These are phyloP conservation scores for Hippasteria phrygiana DNA, from an alignment of 53 echinoderm and acorn worm species.

Conservation along the genomic window DNA sequence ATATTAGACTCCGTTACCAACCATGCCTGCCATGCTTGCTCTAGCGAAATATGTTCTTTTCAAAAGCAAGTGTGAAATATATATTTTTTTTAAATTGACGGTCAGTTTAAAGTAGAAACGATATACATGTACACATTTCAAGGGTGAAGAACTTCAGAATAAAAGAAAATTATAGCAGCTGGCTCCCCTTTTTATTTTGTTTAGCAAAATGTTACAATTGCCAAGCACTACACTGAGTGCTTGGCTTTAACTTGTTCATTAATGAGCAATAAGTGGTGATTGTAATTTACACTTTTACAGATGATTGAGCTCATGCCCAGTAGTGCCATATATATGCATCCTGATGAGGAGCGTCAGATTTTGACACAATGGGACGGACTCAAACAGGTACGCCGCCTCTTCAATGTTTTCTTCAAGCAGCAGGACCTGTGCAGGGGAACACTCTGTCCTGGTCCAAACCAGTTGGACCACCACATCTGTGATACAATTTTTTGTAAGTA, in stretches of 20 bases:
- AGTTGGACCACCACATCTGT: conserved; percentile 3
- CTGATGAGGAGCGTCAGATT: conserved; percentile 3
- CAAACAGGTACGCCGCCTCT: conserved; percentile 13
- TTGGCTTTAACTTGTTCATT: no score
- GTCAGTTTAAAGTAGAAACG: background rate
- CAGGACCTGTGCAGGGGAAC: conserved; percentile 4
- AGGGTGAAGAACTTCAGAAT: background rate
- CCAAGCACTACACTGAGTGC: no score
- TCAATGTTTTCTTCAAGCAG: background rate
- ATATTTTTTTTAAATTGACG: conserved; percentile 9
- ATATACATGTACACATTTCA: background rate
- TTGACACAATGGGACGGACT: background rate
- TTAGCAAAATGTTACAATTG: no score
- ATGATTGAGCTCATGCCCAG: background rate
- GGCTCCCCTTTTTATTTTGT: no score
- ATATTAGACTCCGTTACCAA: background rate
- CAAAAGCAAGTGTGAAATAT: background rate
- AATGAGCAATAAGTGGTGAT: background rate
- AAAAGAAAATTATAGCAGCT: no score
- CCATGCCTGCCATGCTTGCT: background rate
- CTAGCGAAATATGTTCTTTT: background rate
- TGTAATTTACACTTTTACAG: background rate
- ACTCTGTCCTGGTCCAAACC: background rate
- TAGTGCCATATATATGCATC: conserved; percentile 1
- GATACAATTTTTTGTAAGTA: background rate